Conservation (phyloP, 2,888 invertebrate genomes). For the Leptarthrus brevirostris region DNA sequence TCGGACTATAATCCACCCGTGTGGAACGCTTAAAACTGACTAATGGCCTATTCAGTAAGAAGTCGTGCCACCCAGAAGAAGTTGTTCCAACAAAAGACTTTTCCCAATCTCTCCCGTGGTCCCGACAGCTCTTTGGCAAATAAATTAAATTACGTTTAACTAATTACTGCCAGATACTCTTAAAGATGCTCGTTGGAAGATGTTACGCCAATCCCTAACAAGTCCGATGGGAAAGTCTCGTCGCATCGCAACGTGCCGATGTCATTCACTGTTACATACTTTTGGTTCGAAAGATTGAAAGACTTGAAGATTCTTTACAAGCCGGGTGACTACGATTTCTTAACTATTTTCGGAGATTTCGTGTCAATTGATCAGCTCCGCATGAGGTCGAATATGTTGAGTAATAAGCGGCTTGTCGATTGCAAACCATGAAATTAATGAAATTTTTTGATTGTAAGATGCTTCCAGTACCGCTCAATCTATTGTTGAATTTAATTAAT, state of each 20-base stretch:
- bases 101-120: background rate
- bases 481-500: constrained; percentile 36
- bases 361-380: constrained; percentile 40
- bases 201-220: background rate
- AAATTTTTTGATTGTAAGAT: constrained; percentile 14
- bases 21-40: constrained; percentile 44
- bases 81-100: background rate
- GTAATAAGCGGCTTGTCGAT: constrained; percentile 20
- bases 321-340: constrained; percentile 2
- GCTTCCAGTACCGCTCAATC: background rate
- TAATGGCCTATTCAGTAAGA: constrained; percentile 24
- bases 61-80: background rate
- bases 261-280: too few relatives aligned
- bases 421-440: constrained; percentile 33
- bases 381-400: constrained; percentile 25
- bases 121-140: background rate
- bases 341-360: constrained; percentile 12
- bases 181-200: constrained; percentile 26
- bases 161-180: constrained; percentile 48
- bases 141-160: constrained; percentile 52
- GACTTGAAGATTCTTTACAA: background rate
- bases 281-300: background rate
- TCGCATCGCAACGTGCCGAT: background rate
- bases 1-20: constrained; percentile 35
- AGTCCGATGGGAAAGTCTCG: background rate